Percentiles rank a stretch among this genome's conserved stretches.
These are phyloP conservation scores for Lasioglossum leucozonium DNA, from an alignment of 2,888 invertebrate genomes.

Conservation along the genomic window DNA sequence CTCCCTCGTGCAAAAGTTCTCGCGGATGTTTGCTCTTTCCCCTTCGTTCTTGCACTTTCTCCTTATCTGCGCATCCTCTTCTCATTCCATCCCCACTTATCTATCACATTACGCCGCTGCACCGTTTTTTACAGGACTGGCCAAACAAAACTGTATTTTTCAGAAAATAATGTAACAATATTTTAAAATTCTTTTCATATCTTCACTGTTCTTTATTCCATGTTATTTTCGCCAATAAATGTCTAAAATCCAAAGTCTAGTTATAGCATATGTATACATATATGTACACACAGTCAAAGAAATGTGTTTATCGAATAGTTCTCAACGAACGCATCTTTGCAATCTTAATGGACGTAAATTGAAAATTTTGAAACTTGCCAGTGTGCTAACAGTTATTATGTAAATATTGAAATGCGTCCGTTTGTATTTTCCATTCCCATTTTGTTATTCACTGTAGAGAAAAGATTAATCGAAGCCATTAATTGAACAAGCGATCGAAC, in stretches of 20 bases:
- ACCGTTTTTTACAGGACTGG: neutral
- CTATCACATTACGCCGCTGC: neutral
- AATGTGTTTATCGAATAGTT: neutral
- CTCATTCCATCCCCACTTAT: neutral
- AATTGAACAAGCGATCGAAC: neutral
- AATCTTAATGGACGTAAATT: neutral
- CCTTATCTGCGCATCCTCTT: slow-evolving; percentile 18
- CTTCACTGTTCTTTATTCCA: neutral
- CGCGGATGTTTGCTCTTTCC: slow-evolving; percentile 53
- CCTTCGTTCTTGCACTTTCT: slow-evolving; percentile 32
- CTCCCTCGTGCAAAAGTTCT: slow-evolving; percentile 77
- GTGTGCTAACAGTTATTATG: neutral
- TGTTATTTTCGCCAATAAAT: neutral
- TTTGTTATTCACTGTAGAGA: neutral
- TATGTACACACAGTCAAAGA: neutral
- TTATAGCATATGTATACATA: neutral
- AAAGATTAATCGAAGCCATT: neutral
- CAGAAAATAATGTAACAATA: no score
- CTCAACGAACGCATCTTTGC: neutral
- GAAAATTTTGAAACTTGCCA: neutral
- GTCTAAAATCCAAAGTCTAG: neutral
- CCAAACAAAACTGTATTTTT: neutral
- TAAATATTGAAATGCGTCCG: neutral
- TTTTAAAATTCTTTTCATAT: no score
- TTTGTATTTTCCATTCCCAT: neutral